Evolutionary conservation across 2,888 invertebrate genomes (phyloP), one percentile per base, ranked within the genome.

Genomic region (Caenorhabditis uteleia): DNA sequence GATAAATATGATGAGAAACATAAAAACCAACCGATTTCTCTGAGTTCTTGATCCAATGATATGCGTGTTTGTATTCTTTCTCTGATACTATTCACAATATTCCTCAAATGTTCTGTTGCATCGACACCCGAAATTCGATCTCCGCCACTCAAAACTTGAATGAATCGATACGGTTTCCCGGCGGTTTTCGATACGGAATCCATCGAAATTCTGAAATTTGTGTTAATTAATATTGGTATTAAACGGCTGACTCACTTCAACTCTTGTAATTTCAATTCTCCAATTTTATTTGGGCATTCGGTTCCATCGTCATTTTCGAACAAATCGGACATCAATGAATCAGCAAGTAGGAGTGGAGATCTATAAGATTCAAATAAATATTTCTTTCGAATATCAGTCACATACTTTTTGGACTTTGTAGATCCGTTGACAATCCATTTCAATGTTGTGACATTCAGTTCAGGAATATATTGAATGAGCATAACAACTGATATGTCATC

Each of bases 81-180:
- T 29, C 70, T 29, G 21, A 70, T 47, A n/a, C 49, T 38, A 31
- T 50, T 48, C 6, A 70, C 36, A 7, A 66, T 23, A 18, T 53
- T 46, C 23, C 67, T 50, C 8, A 73, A 21, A 29, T 47, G 50
- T 6, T 73, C 73, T 1, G 64, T 66, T 12, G 68, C 39, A 27
- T 56, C 51, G 20, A 55, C 26, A 10, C 68, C 54, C 6, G 27
- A 18, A 31, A 25, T 14, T 31, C 42, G 21, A 33, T 50, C 26
- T 56, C 29, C 33, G 20, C 71, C 71, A 18, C 54, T 53, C 16
- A 73, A 25, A 21, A 47, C 36, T 53, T 73, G 73, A 1, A 70
- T 49, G 26, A 70, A 73, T 16, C 33, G 27, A 33, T 62, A 73
- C 18, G 73, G 69, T 23, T 56, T 54, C 21, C 73, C 73, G 10